Conservation (phyloP, 2,888 invertebrate genomes). For the Eilema depressum region DNA sequence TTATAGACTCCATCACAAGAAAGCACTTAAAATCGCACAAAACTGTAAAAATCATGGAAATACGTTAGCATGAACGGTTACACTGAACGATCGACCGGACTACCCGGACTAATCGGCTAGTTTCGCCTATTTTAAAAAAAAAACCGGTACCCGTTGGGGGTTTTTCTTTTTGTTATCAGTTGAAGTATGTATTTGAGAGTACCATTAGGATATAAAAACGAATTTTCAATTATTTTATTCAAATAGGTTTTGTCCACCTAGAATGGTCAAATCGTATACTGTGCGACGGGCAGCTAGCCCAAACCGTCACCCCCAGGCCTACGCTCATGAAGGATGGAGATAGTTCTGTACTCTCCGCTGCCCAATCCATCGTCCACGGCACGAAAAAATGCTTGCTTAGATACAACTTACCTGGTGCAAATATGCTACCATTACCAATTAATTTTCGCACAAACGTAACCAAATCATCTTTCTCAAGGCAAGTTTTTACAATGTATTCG, state of each 20-base stretch:
- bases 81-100: not conserved
- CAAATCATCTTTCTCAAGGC: constrained; percentile 75
- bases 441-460: constrained; percentile 68
- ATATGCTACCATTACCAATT: constrained; percentile 72
- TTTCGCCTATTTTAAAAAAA: not conserved
- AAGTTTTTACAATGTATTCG: constrained; percentile 73
- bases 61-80: constrained; percentile 7
- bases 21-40: constrained; percentile 9
- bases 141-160: not conserved
- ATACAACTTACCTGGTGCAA: constrained; percentile 71
- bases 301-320: too few relatives aligned
- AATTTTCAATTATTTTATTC: not conserved
- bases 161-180: too few relatives aligned
- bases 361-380: too few relatives aligned
- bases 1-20: constrained; percentile 8
- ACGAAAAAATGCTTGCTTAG: too few relatives aligned
- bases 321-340: too few relatives aligned
- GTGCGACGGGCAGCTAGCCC: too few relatives aligned
- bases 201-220: not conserved
- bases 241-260: not conserved
- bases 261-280: constrained; percentile 4
- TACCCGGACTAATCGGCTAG: not conserved
- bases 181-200: not conserved
- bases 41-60: not conserved
- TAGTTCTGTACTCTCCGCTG: too few relatives aligned